Evolutionary conservation across 2,797 vertebrate genomes (phyloP).

Genomic region (Xiphorhynchus erythropygius): DNA sequence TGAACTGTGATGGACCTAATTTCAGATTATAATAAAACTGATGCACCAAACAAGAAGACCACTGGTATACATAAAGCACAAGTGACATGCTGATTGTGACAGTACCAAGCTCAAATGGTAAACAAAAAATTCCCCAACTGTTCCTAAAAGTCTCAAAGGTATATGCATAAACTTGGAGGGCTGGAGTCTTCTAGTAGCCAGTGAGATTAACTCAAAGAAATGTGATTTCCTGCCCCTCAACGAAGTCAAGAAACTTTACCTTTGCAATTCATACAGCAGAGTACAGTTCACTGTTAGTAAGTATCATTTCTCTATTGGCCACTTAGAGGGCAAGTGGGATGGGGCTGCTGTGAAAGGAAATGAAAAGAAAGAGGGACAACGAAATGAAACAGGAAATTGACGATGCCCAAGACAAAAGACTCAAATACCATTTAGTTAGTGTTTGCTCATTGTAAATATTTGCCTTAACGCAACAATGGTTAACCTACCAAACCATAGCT

Average conservation of each 20-base stretch:
- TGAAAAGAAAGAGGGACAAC: neutral
- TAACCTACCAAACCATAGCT: neutral
- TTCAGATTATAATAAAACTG: neutral
- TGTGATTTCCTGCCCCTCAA: neutral
- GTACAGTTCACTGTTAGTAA: neutral
- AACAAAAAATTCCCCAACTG: neutral
- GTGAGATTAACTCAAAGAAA: neutral
- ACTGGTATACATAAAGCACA: neutral
- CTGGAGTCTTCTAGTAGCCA: neutral
- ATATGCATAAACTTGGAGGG: neutral
- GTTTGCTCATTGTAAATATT: neutral
- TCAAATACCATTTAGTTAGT: neutral
- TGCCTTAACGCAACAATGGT: neutral
- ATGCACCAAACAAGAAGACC: neutral
- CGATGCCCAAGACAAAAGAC: neutral
- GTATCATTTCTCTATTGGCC: neutral
- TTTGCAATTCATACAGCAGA: neutral
- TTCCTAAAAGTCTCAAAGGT: neutral
- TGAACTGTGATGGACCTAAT: neutral
- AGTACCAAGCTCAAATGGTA: fast-evolving
- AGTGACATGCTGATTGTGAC: neutral
- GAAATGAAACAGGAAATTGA: neutral
- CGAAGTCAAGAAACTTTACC: neutral
- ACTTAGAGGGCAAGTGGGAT: neutral
- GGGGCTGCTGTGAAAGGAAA: neutral